Evolutionary conservation across 2,797 vertebrate genomes (phyloP).

Genomic region (Merluccius polli): DNA sequence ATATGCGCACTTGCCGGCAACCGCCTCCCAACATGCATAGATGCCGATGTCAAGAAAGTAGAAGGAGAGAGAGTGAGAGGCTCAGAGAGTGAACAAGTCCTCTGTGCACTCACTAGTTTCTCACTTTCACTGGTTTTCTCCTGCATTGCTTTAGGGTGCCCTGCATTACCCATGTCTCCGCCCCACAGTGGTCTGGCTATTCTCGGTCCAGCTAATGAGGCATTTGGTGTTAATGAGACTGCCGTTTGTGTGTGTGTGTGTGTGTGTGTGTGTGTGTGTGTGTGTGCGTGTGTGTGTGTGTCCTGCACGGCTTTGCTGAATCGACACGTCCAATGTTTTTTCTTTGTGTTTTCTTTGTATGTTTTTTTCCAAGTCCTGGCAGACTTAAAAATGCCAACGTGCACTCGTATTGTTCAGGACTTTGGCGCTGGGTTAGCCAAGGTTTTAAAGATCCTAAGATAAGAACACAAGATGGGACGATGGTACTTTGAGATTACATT

Average conservation of each 20-base stretch:
- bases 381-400: constrained; percentile 32
- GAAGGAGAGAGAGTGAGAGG: constrained; percentile 51
- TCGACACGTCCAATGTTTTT: neutral
- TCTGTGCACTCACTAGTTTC: constrained; percentile 48
- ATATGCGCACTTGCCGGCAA: too few species aligned
- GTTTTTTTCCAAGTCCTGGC: neutral
- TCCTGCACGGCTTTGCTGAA: neutral
- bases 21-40: constrained; percentile 79
- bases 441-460: neutral
- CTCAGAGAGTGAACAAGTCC: constrained; percentile 27
- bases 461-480: neutral
- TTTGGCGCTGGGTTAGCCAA: constrained; percentile 20
- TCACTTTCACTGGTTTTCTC: constrained; percentile 60
- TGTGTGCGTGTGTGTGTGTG: constrained; percentile 10
- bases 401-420: constrained; percentile 36
- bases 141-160: constrained; percentile 47
- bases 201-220: constrained; percentile 51
- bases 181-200: constrained; percentile 62
- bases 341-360: neutral
- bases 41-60: constrained; percentile 78
- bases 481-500: neutral
- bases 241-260: constrained; percentile 39
- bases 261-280: constrained; percentile 11
- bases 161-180: constrained; percentile 26
- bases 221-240: constrained; percentile 67